Conservation (phyloP, 2,888 invertebrate species). For the Lamellibrachia satsuma region DNA sequence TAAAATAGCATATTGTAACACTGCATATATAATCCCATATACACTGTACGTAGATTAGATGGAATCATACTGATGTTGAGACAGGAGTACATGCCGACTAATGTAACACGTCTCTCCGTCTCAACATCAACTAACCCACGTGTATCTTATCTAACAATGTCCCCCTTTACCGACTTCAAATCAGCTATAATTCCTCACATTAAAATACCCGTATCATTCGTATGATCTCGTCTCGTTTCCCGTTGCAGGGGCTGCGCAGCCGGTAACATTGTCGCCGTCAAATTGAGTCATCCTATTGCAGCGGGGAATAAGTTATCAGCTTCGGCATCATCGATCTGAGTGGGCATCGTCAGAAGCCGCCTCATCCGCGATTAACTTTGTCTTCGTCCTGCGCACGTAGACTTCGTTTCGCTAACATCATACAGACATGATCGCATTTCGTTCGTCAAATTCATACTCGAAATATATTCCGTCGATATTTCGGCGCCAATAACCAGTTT, state of each 20-base stretch:
- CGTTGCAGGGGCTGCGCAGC: not conserved
- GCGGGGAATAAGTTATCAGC: not conserved
- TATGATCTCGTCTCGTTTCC: not conserved
- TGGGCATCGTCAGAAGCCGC: not conserved
- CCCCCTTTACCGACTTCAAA: no score
- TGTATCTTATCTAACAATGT: not conserved
- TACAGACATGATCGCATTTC: conserved; percentile 17
- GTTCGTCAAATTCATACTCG: conserved; percentile 17
- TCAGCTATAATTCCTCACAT: no score
- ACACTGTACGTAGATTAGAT: no score
- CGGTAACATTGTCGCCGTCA: not conserved
- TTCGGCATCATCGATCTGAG: not conserved
- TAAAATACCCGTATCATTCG: not conserved
- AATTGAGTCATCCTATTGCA: not conserved
- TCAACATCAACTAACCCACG: not conserved
- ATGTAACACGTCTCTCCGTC: not conserved
- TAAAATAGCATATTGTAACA: no score
- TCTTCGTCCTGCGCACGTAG: not conserved
- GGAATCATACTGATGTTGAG: no score
- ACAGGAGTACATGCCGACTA: no score
- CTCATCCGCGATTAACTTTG: not conserved
- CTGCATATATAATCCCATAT: no score
- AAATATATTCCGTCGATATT: conserved; percentile 17
- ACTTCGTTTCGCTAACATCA: conserved; percentile 3
- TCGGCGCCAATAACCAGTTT: conserved; percentile 3